These are phyloP conservation scores for Onychomys leucogaster DNA, from an alignment of 2,797 vertebrate genomes.

Conservation along the genomic window DNA sequence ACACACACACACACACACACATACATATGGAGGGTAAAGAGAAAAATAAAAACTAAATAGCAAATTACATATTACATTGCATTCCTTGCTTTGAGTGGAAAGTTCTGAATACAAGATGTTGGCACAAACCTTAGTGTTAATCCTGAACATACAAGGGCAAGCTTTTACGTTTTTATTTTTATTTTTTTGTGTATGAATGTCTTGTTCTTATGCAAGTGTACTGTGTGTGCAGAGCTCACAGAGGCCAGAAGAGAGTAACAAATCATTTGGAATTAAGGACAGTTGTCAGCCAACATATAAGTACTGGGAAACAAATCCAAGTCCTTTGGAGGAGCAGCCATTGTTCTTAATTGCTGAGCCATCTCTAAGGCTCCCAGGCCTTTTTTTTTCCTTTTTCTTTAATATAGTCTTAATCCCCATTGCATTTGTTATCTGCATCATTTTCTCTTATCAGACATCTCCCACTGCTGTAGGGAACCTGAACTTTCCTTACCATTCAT, in stretches of 20 bases:
- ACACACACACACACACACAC: not conserved
- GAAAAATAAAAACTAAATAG: not conserved
- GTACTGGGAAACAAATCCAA: not conserved
- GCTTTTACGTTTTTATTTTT: not conserved
- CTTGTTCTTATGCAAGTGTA: not conserved
- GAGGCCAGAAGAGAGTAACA: not conserved
- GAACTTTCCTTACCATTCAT: constrained; percentile 92
- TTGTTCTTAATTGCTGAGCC: not conserved
- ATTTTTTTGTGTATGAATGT: not conserved
- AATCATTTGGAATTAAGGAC: not conserved
- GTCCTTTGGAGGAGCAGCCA: not conserved
- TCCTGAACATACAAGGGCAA: not conserved
- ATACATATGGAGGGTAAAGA: rapidly evolving
- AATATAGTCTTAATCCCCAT: not conserved
- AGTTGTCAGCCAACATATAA: not conserved
- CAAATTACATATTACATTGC: not conserved
- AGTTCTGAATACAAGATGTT: not conserved
- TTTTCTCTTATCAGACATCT: not conserved
- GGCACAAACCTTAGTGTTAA: not conserved
- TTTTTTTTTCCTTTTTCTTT: not conserved
- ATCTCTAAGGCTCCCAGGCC: not conserved
- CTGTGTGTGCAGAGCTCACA: not conserved
- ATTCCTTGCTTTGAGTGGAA: not conserved
- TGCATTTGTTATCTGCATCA: not conserved
- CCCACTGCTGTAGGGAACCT: not conserved